Percentiles rank a stretch among this genome's conserved stretches.
phyloP scores from a whole-genome alignment of 2,888 invertebrate species.

The Acanthosepion lycidas region DNA sequence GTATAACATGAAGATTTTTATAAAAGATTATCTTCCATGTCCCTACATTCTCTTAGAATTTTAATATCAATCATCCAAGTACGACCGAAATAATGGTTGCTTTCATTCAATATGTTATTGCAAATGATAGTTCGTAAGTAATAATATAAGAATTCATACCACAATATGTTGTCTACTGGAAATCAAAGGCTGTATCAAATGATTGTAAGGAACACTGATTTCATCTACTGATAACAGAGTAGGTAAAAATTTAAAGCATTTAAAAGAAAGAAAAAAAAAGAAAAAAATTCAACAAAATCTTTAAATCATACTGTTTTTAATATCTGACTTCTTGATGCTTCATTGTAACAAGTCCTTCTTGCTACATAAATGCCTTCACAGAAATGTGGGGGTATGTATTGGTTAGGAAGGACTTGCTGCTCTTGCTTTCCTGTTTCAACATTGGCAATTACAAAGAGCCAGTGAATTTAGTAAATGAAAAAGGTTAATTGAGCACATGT shows the following conservation, averaged over 20 bases:
- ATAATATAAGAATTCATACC: no score
- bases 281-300: neutral
- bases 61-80: no score
- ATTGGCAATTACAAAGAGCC: neutral
- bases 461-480: constrained; percentile 40
- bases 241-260: neutral
- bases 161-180: neutral
- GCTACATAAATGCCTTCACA: neutral
- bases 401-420: neutral
- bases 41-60: no score
- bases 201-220: neutral
- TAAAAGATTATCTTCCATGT: no score
- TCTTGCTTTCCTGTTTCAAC: neutral
- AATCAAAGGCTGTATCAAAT: neutral
- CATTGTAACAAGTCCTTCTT: neutral
- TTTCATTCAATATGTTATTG: no score
- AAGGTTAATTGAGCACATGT: constrained; percentile 47
- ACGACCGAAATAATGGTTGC: no score
- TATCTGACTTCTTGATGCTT: neutral
- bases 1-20: no score
- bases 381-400: neutral
- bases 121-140: no score
- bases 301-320: neutral
- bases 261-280: neutral
- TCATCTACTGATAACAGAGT: neutral